phyloP scores from a whole-genome alignment of 2,797 vertebrate genomes.

The Passerculus sandwichensis region DNA sequence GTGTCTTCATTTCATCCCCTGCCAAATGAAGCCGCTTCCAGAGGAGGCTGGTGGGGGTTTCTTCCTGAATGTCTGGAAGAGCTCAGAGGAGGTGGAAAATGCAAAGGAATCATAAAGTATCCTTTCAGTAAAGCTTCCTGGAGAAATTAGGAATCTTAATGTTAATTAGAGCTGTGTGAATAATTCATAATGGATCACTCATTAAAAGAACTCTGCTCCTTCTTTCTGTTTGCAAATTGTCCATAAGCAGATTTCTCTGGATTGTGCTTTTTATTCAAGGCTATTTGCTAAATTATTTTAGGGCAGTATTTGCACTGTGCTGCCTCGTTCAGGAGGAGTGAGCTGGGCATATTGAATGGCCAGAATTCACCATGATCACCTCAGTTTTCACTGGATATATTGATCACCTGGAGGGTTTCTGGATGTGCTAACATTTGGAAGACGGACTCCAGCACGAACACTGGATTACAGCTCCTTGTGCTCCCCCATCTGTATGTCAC shows the following conservation, averaged over 20 bases:
- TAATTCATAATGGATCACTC: constrained; percentile 31
- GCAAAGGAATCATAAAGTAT: neutral
- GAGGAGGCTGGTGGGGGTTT: neutral
- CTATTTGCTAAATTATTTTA: constrained; percentile 42
- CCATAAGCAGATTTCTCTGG: constrained; percentile 57
- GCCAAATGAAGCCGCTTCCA: neutral
- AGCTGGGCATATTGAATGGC: neutral
- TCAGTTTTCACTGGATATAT: neutral
- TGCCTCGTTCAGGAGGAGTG: neutral
- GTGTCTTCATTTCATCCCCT: neutral
- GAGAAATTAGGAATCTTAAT: constrained; percentile 38
- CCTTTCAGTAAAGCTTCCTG: neutral
- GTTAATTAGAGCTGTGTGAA: constrained; percentile 56
- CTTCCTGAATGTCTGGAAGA: neutral
- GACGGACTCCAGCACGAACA: neutral
- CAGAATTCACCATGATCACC: neutral
- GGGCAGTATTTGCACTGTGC: neutral
- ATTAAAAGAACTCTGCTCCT: constrained; percentile 34
- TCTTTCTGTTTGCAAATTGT: constrained; percentile 47
- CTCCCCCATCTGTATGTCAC: constrained; percentile 24
- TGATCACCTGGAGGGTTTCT: constrained; percentile 25
- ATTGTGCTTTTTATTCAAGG: constrained; percentile 14
- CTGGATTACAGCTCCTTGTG: neutral
- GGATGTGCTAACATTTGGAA: neutral
- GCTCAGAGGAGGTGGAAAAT: neutral